Base-by-base conservation (phyloP, 2,113 vertebrate genomes). In the Gavia stellata region DNA sequence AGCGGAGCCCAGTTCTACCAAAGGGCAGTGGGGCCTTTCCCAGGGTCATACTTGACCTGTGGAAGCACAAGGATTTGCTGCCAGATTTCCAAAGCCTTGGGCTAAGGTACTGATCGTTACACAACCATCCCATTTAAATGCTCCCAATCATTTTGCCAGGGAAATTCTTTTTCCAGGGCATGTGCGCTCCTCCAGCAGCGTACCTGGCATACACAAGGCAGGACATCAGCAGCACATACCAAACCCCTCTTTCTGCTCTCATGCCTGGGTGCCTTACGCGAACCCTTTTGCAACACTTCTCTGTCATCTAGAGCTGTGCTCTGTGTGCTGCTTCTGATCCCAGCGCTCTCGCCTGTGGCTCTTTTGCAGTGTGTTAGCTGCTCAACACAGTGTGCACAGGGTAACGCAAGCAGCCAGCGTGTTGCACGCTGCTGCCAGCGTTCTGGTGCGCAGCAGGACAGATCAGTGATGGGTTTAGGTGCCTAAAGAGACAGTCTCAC, bases 11-110 rank as follows among this genome's bases (percentile, higher is more conserved):
- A 1, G 36, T 14, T 17, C 79, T 31, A 6, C n/a, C 33, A 18
- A 25, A 78, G 77, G 68, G 55, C 78, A n/a, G 73, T 2, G 36
- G 72, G 66, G 63, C 79, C 67, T 82, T 82, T 85, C 75, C 80
- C 74, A 81, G 81, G 71, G 55, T 92, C 88, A 47, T 19, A 28
- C 36, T 68, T 74, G 91, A 81, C 89, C 86, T 70, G 38, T 74
- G 72, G 73, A 42, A 89, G 68, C 86, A 56, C 42, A 28, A 19
- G 77, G 73, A 34, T 70, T 56, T n/a, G 77, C 61, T 89, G 87
- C 86, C 81, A 92, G 62, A 33, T 87, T 96, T 95, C 87, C 94
- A 92, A 82, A 80, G 94, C 96, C 94, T 38, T 23, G 62, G 91
- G 96, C 91, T 89, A 63, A 94, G 72, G 83, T 59, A 42, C 88